Evolutionary conservation across 1,140 invertebrate genomes (phyloP), one percentile per base, ranked within the genome.

Genomic region (Ptiloglossa arizonensis): DNA sequence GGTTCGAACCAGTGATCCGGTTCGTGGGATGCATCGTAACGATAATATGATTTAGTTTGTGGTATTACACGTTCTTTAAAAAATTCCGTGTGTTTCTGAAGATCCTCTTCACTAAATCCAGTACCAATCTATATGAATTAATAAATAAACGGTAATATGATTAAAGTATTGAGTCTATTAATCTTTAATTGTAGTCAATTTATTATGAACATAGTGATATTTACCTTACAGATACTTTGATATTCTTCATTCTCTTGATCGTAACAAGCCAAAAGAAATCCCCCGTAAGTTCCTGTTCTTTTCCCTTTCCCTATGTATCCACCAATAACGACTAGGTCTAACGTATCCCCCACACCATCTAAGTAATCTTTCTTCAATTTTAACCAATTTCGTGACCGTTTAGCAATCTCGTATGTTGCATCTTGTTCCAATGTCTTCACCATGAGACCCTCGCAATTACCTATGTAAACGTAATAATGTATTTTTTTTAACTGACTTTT

Each of bases 311-410:
- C 99, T 52, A 95, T 92, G 93, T 98, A 99, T 0, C 96, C 99
- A 74, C 99, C 99, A 73, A 99, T 96, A 0, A 99, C 98, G 8
- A 99, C 98, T n/a, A 96, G 94, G 94, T 99, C 98, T 46, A 99
- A 91, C 0, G 97, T 99, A 91, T 99, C 98, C 0, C 98, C 98
- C 19, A 98, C 96, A 57, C 98, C 97, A 41, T 99, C 98, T 71
- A 99, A 93, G 93, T 99, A 99, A 94, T 99, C 98, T 90, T 99
- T 99, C 91, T 99, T 99, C 57, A 99, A 90, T 94, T 99, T 99
- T 3, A 99, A 93, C 98, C 98, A 99, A 92, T 99, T 99, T 78
- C 96, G 95, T 0, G 98, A 99, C 54, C 99, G 93, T 90, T 99
- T 98, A 0, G 98, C 98, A 86, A 99, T 99, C 94, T 99, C 98